Percentiles rank a stretch among this genome's conserved stretches.
These are phyloP conservation scores for Lophotriccus pileatus DNA, from an alignment of 2,797 vertebrate species.

Conservation along the genomic window DNA sequence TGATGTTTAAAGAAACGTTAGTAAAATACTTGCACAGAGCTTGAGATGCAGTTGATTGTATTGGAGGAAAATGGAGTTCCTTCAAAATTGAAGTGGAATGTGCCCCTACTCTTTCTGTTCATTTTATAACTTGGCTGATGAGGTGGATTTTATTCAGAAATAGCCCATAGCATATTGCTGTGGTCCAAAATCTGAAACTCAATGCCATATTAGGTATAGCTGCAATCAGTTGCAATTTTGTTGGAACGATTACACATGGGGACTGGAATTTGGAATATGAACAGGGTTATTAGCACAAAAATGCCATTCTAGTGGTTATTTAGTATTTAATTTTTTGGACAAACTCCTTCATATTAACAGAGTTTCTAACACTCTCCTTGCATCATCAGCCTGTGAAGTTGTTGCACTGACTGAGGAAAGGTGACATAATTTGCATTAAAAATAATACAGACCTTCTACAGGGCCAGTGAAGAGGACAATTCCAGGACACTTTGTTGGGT, in stretches of 20 bases:
- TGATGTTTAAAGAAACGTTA: background rate
- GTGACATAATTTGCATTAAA: background rate
- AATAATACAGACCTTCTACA: background rate
- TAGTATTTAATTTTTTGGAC: background rate
- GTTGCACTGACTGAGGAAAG: background rate
- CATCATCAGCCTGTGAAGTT: background rate
- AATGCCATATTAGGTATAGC: slow-evolving; percentile 58
- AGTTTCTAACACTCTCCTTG: background rate
- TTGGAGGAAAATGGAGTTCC: background rate
- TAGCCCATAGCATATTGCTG: background rate
- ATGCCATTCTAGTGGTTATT: background rate
- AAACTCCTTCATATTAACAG: background rate
- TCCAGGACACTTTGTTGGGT: background rate
- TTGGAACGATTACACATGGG: slow-evolving; percentile 9
- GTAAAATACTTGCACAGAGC: background rate
- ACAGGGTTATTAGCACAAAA: background rate
- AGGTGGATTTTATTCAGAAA: slow-evolving; percentile 14
- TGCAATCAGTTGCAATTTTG: background rate
- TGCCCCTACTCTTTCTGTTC: background rate
- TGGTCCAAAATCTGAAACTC: background rate
- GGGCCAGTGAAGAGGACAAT: background rate
- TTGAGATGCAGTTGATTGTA: background rate
- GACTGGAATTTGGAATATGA: slow-evolving; percentile 29
- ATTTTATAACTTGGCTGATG: slow-evolving; percentile 13
- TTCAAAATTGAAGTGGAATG: background rate